phyloP scores from a whole-genome alignment of 1,140 invertebrate species.

The Drosophila mayri region DNA sequence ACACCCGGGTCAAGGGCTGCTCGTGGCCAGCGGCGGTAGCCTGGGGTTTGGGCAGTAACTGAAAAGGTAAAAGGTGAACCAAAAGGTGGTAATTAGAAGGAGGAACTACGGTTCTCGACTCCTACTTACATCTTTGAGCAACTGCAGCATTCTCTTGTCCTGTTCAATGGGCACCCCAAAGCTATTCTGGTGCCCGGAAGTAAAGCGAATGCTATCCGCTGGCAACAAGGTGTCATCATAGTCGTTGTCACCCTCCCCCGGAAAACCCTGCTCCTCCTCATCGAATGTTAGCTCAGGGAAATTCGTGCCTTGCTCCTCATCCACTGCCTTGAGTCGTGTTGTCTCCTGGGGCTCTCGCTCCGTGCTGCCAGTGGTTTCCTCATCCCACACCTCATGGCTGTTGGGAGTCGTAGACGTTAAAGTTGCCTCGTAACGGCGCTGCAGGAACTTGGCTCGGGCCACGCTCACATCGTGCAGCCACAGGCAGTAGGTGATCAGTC shows the following conservation, averaged over 20 bases:
- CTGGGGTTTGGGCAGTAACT: constrained; percentile 71
- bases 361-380: constrained; percentile 36
- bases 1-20: constrained; percentile 86
- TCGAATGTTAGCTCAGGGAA: constrained; percentile 17
- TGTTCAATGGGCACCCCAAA: constrained; percentile 88
- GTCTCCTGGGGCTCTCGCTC: constrained; percentile 55
- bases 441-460: constrained; percentile 66
- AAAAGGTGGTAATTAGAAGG: background rate
- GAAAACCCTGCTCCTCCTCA: constrained; percentile 15
- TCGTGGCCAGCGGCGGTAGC: constrained; percentile 84
- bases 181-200: constrained; percentile 87
- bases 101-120: constrained; percentile 28
- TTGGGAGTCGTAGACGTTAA: constrained; percentile 35
- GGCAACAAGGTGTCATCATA: constrained; percentile 72
- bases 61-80: background rate
- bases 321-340: constrained; percentile 61
- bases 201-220: constrained; percentile 85
- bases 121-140: constrained; percentile 83
- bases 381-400: constrained; percentile 28
- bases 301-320: constrained; percentile 36
- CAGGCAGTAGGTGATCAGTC: constrained; percentile 79
- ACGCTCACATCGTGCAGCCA: constrained; percentile 82
- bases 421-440: constrained; percentile 66
- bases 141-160: constrained; percentile 84
- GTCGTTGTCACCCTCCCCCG: constrained; percentile 20